A percentile compares a stretch with the other conserved stretches of the same genome.
These are phyloP conservation scores for Phymanthus crucifer DNA, from an alignment of 92 coral and sea anemone genomes.

Conservation along the genomic window DNA sequence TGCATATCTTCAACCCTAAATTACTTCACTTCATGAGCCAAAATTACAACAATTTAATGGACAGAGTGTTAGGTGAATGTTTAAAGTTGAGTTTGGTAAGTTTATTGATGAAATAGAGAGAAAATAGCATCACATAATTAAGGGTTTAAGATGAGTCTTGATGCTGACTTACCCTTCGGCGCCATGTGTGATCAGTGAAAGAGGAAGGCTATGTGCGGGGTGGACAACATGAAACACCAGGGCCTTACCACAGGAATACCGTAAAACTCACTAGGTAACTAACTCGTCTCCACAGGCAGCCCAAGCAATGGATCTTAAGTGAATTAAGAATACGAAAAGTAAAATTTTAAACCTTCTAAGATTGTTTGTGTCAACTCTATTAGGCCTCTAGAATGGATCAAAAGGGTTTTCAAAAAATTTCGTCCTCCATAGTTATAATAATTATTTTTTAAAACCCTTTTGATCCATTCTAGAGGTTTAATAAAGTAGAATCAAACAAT, in stretches of 20 bases:
- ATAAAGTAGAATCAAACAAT: no score
- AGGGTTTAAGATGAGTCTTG: background rate
- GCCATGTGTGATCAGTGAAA: slow-evolving; percentile 91
- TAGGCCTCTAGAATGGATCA: no score
- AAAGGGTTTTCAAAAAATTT: no score
- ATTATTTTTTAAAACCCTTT: no score
- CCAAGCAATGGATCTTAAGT: no score
- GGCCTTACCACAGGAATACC: slow-evolving; percentile 34
- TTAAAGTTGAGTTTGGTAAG: background rate
- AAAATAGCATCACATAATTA: background rate
- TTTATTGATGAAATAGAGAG: background rate
- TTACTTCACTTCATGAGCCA: background rate
- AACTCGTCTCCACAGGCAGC: background rate
- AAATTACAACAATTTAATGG: background rate
- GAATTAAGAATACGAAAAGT: no score
- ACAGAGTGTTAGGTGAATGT: background rate
- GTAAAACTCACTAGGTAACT: background rate
- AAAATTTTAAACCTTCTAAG: no score
- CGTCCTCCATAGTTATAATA: no score
- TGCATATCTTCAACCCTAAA: background rate
- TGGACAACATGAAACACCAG: slow-evolving; percentile 38
- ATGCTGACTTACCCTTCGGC: slow-evolving; percentile 74
- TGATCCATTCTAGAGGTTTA: no score
- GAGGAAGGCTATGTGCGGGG: slow-evolving; percentile 77
- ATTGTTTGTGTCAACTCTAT: no score